phyloP scores from a whole-genome alignment of 2,797 vertebrate species.

The Basileuterus tristriatus region DNA sequence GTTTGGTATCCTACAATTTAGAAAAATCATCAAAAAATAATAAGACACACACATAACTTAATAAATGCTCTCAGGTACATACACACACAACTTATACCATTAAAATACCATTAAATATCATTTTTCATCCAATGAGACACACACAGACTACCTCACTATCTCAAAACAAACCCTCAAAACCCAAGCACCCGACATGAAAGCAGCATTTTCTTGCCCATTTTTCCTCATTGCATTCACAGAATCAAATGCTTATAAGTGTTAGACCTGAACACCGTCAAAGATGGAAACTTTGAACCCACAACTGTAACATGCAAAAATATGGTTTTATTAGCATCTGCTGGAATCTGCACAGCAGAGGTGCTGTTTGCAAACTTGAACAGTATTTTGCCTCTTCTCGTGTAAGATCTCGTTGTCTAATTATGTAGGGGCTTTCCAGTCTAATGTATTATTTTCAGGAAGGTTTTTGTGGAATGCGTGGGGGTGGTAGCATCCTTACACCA shows the following conservation, averaged over 20 bases:
- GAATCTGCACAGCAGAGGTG: accelerated
- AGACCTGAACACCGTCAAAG: background rate
- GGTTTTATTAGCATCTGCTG: background rate
- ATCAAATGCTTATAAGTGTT: background rate
- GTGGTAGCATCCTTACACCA: background rate
- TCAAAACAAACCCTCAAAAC: background rate
- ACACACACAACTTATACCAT: accelerated
- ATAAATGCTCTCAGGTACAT: background rate
- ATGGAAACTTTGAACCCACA: background rate
- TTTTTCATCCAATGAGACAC: background rate
- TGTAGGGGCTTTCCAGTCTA: background rate
- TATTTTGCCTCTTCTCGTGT: background rate
- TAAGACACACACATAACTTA: accelerated
- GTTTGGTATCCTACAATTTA: background rate
- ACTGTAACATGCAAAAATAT: accelerated
- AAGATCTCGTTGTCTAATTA: background rate
- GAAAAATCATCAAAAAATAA: background rate
- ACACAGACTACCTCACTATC: background rate
- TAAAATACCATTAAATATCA: background rate
- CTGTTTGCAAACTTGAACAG: accelerated
- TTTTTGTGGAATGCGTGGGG: background rate
- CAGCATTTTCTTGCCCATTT: background rate
- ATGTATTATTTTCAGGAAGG: conserved; percentile 22
- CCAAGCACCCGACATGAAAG: background rate
- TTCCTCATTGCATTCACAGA: background rate